Evolutionary conservation across 2,888 invertebrate species (phyloP), one percentile per base, ranked within the genome.

Genomic region (Tigriopus californicus): DNA sequence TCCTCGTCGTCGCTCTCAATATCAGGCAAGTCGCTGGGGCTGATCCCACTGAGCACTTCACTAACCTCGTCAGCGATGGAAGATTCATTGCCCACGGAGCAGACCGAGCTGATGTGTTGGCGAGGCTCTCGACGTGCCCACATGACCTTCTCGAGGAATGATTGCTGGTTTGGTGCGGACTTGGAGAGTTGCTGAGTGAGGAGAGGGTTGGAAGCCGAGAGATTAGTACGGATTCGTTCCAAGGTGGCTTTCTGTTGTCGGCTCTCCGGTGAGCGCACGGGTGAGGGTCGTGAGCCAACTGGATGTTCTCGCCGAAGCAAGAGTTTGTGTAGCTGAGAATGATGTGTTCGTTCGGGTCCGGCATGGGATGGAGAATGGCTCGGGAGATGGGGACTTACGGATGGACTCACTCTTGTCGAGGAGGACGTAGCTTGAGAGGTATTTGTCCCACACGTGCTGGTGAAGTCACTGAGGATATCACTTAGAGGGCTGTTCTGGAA

Each of bases 131-230:
- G 64, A 61, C 41, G 65, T 64, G 65, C 66, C 66, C n/a, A 64
- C 64, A 61, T 63, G 15, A 49, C 13, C 33, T 46, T n/a, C 11
- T 49, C 49, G 13, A 58, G 64, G 65, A 83, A 73, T 40, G 84
- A 83, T 64, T 83, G 78, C 70, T 87, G 85, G 59, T 87, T 85
- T 3, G 88, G 88, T 33, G 89, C 89, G 55, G 89, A 89, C 53
- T 87, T 85, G 2, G 87, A 88, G 2, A 89, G 75, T 61, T 86
- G 79, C 40, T 83, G 78, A 13, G 65, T 62, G 8, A 66, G 65
- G 62, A 76, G 73, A 62, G 75, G 63, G 41, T 64, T 63, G 15
- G 65, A 60, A 40, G 65, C 61, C n/a, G 63, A 60, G 10, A 64
- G 60, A 10, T 42, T 33, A 44, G 40, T 41, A 11, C 48, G 56